These are phyloP conservation scores for Drosophila rellima DNA, from an alignment of 2,888 invertebrate genomes.

Conservation along the genomic window DNA sequence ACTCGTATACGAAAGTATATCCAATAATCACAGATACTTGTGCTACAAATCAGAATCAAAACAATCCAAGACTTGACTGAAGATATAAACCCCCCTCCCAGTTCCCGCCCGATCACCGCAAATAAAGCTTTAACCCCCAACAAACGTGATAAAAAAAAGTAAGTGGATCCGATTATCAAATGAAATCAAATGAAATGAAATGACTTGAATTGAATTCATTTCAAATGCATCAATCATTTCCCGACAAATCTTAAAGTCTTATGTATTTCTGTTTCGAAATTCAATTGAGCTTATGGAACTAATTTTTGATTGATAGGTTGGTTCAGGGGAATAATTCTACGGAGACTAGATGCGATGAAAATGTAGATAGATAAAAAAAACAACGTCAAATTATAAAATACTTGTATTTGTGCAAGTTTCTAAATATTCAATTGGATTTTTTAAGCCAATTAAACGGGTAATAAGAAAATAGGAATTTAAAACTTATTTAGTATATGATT, in stretches of 20 bases:
- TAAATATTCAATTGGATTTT: constrained; percentile 16
- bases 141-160: constrained; percentile 68
- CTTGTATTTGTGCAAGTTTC: constrained; percentile 4
- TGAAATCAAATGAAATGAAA: constrained; percentile 13
- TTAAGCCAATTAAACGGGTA: not conserved
- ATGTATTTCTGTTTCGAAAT: constrained; percentile 27
- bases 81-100: constrained; percentile 15
- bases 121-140: constrained; percentile 23
- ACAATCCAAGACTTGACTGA: constrained; percentile 46
- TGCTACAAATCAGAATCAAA: constrained; percentile 13
- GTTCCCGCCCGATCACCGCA: not conserved
- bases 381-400: constrained; percentile 3
- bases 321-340: not conserved
- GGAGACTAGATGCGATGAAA: constrained; percentile 7
- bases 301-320: constrained; percentile 73
- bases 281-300: constrained; percentile 67
- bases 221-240: constrained; percentile 67
- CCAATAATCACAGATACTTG: constrained; percentile 20
- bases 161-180: constrained; percentile 62
- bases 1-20: constrained; percentile 20
- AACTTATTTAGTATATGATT: not conserved
- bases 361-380: constrained; percentile 17
- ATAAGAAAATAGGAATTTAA: not conserved
- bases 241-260: constrained; percentile 35
- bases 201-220: constrained; percentile 15